Conservation (phyloP, 1,140 invertebrate species). For the Drosophila grimshawi region DNA sequence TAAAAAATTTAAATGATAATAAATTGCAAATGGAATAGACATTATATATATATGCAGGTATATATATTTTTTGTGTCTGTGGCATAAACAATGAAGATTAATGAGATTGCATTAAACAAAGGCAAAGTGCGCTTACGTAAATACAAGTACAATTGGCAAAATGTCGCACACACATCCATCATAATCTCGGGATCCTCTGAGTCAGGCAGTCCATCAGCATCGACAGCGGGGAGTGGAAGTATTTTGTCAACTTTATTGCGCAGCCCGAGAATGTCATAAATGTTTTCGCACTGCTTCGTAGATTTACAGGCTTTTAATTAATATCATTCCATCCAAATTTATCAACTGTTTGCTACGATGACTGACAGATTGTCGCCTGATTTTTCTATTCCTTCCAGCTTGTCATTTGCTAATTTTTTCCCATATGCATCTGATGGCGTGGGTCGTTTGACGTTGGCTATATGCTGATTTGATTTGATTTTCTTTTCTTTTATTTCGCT, state of each 20-base stretch:
- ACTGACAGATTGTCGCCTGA: slow-evolving; percentile 40
- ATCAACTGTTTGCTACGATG: slow-evolving; percentile 42
- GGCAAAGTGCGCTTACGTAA: slow-evolving; percentile 33
- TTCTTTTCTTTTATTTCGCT: slow-evolving; percentile 8
- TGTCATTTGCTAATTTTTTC: neutral
- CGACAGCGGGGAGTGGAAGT: neutral
- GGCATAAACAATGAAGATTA: slow-evolving; percentile 70
- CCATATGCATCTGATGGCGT: slow-evolving; percentile 38
- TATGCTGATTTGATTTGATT: slow-evolving; percentile 23
- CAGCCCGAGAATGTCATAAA: slow-evolving; percentile 45
- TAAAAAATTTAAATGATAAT: slow-evolving; percentile 72
- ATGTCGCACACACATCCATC: slow-evolving; percentile 71
- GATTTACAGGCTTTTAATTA: slow-evolving; percentile 82
- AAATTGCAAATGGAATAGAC: slow-evolving; percentile 62
- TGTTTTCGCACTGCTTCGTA: slow-evolving; percentile 25
- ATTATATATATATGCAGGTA: slow-evolving; percentile 2
- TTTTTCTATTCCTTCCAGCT: slow-evolving; percentile 22
- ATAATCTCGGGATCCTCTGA: slow-evolving; percentile 59
- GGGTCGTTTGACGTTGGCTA: slow-evolving; percentile 36
- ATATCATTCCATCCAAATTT: slow-evolving; percentile 73
- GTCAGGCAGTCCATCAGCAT: slow-evolving; percentile 14
- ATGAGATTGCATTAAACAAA: slow-evolving; percentile 56
- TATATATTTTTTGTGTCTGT: slow-evolving; percentile 19
- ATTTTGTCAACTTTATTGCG: slow-evolving; percentile 68
- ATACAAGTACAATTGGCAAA: slow-evolving; percentile 65